A percentile compares a stretch with the other conserved stretches of the same genome.
phyloP scores from a whole-genome alignment of 2,113 vertebrate species.

The Barnardius zonarius region DNA sequence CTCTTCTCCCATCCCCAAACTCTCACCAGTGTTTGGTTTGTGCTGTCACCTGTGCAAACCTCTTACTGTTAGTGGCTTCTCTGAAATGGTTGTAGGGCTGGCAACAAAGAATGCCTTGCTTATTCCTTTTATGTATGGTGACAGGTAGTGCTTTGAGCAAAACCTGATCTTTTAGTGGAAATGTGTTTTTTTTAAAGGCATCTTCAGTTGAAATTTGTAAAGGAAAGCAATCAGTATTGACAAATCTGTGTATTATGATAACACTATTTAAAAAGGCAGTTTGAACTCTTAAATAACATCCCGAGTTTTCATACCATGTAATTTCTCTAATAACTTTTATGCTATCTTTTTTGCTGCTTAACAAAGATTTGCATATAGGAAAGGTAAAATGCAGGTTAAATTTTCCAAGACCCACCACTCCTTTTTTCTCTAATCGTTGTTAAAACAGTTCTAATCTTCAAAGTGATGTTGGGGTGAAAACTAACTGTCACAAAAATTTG shows the following conservation, averaged over 20 bases:
- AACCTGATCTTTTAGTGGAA: neutral
- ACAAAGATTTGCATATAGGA: neutral
- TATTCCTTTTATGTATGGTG: neutral
- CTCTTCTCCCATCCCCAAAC: neutral
- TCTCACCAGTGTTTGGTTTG: neutral
- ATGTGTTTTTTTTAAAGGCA: neutral
- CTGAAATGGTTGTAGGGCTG: neutral
- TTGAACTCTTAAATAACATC: neutral
- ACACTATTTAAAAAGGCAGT: neutral
- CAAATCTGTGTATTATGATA: neutral
- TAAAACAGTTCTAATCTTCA: neutral
- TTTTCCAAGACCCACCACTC: neutral
- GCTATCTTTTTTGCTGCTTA: neutral
- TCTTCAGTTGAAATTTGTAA: neutral
- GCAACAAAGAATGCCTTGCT: neutral
- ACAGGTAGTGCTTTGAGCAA: neutral
- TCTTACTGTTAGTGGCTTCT: neutral
- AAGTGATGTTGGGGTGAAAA: neutral
- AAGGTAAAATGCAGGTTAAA: neutral
- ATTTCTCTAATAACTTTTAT: neutral
- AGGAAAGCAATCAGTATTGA: neutral
- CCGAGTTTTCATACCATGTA: neutral
- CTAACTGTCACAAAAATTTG: neutral
- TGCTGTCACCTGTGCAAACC: neutral
- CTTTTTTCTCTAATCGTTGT: neutral